Percentiles rank a stretch among this genome's conserved stretches.
Evolutionary conservation across 2,797 vertebrate species (phyloP).

Genomic region (Lithobates pipiens): DNA sequence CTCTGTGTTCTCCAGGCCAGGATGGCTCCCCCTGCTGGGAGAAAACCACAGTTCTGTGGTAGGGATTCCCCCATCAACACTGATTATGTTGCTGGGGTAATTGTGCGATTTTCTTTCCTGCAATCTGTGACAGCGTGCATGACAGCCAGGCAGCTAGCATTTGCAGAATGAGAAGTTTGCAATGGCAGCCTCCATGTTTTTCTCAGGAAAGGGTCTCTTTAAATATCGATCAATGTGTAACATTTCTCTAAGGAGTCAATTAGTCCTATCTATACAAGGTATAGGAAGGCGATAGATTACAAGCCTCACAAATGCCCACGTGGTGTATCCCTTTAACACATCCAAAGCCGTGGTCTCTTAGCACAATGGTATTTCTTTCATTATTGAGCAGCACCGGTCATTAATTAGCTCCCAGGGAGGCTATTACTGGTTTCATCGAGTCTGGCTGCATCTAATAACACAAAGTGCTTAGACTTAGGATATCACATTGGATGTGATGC

Average conservation of each 20-base stretch:
- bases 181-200: background rate
- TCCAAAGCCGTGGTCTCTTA: background rate
- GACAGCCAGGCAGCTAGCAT: too few relatives aligned
- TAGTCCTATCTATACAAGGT: background rate
- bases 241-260: background rate
- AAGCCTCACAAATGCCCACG: background rate
- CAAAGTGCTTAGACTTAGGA: constrained; percentile 47
- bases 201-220: background rate
- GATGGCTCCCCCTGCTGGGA: too few relatives aligned
- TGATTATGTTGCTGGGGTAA: too few relatives aligned
- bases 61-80: too few relatives aligned
- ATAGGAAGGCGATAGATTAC: background rate
- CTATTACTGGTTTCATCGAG: constrained; percentile 33
- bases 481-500: constrained; percentile 28
- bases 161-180: background rate
- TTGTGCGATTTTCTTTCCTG: too few relatives aligned
- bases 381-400: constrained; percentile 42
- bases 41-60: too few relatives aligned
- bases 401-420: constrained; percentile 37
- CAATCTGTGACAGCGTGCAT: too few relatives aligned
- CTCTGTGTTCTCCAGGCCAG: too few relatives aligned
- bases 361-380: constrained; percentile 34
- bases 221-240: background rate
- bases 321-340: background rate
- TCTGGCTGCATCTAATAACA: constrained; percentile 42